phyloP scores from a whole-genome alignment of 2,888 invertebrate genomes.

The Ariolimax columbianus region DNA sequence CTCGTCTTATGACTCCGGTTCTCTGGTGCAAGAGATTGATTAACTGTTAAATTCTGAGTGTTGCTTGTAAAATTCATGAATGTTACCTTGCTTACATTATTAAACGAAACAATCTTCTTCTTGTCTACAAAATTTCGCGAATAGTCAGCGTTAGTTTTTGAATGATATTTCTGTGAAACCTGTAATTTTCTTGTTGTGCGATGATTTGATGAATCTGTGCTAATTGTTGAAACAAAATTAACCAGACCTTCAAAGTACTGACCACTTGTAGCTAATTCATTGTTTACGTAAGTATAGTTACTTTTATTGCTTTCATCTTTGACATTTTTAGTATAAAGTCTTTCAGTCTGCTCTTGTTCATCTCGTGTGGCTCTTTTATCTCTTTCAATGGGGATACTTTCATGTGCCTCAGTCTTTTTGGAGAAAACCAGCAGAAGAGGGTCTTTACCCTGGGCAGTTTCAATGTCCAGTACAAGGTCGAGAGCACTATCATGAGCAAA shows the following conservation, averaged over 20 bases:
- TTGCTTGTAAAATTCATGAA: neutral
- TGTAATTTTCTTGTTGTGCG: neutral
- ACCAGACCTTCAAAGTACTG: neutral
- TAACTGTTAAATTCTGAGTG: neutral
- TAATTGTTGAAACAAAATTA: neutral
- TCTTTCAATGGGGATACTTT: neutral
- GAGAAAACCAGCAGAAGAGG: slow-evolving; percentile 35
- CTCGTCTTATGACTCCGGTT: neutral
- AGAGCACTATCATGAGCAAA: neutral
- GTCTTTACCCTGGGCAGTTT: slow-evolving; percentile 4
- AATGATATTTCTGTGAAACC: neutral
- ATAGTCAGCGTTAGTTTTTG: neutral
- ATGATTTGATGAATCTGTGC: neutral
- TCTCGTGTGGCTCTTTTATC: neutral
- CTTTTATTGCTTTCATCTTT: too few species aligned
- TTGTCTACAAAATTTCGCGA: too few species aligned
- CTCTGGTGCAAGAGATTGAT: neutral
- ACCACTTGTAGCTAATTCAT: too few species aligned
- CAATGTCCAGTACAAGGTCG: neutral
- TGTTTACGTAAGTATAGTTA: neutral
- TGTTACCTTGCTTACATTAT: neutral
- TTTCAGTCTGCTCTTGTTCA: neutral
- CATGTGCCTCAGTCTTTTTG: neutral
- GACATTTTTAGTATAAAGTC: neutral
- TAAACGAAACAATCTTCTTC: neutral